phyloP scores from a whole-genome alignment of 30 jellyfish, hydroid and myxozoan species.

The Hydractinia symbiolongicarpus region DNA sequence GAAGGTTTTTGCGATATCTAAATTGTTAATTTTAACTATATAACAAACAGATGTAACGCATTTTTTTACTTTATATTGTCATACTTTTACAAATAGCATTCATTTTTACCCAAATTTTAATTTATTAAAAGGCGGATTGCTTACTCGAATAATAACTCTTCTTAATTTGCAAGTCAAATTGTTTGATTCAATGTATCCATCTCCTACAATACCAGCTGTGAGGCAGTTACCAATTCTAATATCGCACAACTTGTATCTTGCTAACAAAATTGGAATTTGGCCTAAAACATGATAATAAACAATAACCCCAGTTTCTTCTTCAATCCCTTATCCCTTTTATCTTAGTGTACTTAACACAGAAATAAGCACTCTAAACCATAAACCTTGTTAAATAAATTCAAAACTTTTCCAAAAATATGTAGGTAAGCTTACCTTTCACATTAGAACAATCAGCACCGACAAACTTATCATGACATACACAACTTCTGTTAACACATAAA shows the following conservation, averaged over 20 bases:
- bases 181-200: neutral
- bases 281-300: neutral
- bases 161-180: neutral
- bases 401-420: neutral
- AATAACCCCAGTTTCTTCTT: neutral
- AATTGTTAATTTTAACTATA: too few relatives aligned
- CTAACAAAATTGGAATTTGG: neutral
- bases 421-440: neutral
- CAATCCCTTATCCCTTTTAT: neutral
- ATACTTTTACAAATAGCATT: too few relatives aligned
- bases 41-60: too few relatives aligned
- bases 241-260: neutral
- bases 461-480: neutral
- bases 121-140: neutral
- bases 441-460: neutral
- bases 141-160: neutral
- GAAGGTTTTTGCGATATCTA: too few relatives aligned
- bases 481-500: constrained; percentile 2
- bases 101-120: too few relatives aligned
- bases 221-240: neutral
- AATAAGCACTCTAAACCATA: neutral
- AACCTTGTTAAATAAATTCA: neutral
- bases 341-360: neutral
- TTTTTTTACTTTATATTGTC: too few relatives aligned
- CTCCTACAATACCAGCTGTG: neutral